Conservation (phyloP, 2,888 invertebrate species). For the Drosophila flavopinicola region DNA sequence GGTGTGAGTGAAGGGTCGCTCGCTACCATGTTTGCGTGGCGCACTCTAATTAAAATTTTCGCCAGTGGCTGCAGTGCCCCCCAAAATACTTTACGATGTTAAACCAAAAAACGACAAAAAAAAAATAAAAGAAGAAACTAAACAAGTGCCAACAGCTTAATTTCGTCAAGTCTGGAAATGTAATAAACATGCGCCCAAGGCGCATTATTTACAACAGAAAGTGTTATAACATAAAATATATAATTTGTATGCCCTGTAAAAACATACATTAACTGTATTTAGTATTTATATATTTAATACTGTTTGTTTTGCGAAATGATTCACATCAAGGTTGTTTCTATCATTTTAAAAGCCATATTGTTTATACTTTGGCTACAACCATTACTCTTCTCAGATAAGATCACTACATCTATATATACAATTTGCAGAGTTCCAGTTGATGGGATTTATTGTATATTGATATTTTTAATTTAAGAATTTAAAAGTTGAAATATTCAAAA, state of each 20-base stretch:
- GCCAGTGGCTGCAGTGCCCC: conserved; percentile 45
- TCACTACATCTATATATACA: no score
- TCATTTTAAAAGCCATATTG: no score
- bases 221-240: conserved; percentile 14
- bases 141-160: conserved; percentile 62
- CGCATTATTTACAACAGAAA: conserved; percentile 29
- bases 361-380: no score
- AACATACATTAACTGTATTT: no score
- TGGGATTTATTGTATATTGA: no score
- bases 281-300: no score
- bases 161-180: conserved; percentile 60
- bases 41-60: conserved; percentile 75
- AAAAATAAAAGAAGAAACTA: conserved; percentile 28
- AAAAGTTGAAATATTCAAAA: no score
- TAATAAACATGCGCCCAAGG: conserved; percentile 65
- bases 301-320: no score
- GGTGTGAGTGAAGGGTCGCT: conserved; percentile 21
- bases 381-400: no score
- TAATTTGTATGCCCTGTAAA: not conserved
- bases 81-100: conserved; percentile 58
- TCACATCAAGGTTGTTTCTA: no score
- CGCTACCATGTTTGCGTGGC: conserved; percentile 62
- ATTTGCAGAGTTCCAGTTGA: no score
- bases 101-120: conserved; percentile 16
- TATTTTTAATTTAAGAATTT: no score